Percentiles rank a stretch among this genome's conserved stretches.
Evolutionary conservation across 2,797 vertebrate species (phyloP).

Genomic region (Mus caroli): DNA sequence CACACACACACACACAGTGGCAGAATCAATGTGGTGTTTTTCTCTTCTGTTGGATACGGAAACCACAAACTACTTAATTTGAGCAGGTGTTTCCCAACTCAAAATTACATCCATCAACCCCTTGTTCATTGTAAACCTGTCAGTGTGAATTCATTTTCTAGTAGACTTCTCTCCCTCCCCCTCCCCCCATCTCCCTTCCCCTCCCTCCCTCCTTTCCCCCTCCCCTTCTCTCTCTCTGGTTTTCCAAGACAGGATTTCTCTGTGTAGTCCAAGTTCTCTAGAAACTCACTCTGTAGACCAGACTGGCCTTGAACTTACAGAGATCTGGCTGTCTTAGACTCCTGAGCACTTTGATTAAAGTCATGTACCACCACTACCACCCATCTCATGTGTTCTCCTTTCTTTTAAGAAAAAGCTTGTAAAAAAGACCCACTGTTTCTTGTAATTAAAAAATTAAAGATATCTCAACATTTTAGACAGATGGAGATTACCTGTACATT

Average conservation of each 20-base stretch:
- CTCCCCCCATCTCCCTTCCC: not conserved
- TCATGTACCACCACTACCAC: accelerated
- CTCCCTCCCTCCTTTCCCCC: not conserved
- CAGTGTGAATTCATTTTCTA: conserved; percentile 21
- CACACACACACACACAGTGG: not conserved
- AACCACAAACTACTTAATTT: conserved; percentile 56
- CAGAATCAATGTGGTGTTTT: conserved; percentile 57
- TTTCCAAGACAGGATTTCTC: not conserved
- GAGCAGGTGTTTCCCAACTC: conserved; percentile 66
- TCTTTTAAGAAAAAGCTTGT: conserved; percentile 64
- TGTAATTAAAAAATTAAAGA: conserved; percentile 46
- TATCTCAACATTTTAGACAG: not conserved
- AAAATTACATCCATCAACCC: conserved; percentile 69
- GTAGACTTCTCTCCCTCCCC: conserved; percentile 42
- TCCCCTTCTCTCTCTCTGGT: not conserved
- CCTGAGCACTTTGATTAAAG: not conserved
- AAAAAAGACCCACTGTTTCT: conserved; percentile 37
- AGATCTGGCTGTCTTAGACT: not conserved
- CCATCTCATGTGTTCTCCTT: not conserved
- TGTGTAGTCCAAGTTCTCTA: not conserved
- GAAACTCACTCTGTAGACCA: not conserved
- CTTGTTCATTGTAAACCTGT: conserved; percentile 63
- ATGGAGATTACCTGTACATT: conserved; percentile 12
- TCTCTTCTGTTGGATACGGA: conserved; percentile 36
- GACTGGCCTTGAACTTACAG: not conserved